A percentile compares a stretch with the other conserved stretches of the same genome.
Evolutionary conservation across 2,113 vertebrate species (phyloP).

Genomic region (Phylloscopus trochiloides): DNA sequence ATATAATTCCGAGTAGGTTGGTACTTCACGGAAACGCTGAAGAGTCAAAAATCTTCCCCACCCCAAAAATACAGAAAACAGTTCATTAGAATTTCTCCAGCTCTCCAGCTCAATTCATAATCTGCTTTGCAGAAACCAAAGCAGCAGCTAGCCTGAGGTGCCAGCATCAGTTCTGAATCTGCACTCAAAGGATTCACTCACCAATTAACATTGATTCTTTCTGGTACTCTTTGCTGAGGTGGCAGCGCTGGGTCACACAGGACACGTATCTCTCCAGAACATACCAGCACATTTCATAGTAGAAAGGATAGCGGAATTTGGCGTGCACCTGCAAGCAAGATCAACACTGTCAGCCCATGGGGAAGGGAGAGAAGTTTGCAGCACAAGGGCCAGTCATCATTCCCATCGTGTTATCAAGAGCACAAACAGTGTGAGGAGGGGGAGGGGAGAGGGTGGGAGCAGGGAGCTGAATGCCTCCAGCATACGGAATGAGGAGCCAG

Average conservation of each 20-base stretch:
- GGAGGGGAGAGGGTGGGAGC: conserved; percentile 46
- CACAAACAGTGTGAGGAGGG: conserved; percentile 46
- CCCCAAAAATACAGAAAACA: not conserved
- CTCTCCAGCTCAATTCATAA: not conserved
- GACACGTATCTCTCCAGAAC: conserved; percentile 94
- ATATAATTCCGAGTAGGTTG: accelerated
- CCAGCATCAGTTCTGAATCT: not conserved
- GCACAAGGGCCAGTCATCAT: conserved; percentile 12
- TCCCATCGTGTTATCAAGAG: conserved; percentile 55
- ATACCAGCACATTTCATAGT: conserved; percentile 99
- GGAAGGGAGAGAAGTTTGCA: conserved; percentile 32
- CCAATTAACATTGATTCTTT: conserved; percentile 82
- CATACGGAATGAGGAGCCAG: conserved; percentile 66
- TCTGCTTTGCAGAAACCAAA: conserved; percentile 4
- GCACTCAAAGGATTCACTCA: conserved; percentile 73
- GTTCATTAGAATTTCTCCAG: not conserved
- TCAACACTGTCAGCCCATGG: not conserved
- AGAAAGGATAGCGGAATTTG: conserved; percentile 98
- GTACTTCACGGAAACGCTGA: not conserved
- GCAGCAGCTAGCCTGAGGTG: conserved; percentile 3
- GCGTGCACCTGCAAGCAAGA: conserved; percentile 85
- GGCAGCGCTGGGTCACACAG: conserved; percentile 90
- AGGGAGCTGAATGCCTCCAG: conserved; percentile 45
- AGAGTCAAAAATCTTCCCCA: not conserved
- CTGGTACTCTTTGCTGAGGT: conserved; percentile 85